phyloP scores from a whole-genome alignment of 2,113 vertebrate species.

The Psilopogon haemacephalus region DNA sequence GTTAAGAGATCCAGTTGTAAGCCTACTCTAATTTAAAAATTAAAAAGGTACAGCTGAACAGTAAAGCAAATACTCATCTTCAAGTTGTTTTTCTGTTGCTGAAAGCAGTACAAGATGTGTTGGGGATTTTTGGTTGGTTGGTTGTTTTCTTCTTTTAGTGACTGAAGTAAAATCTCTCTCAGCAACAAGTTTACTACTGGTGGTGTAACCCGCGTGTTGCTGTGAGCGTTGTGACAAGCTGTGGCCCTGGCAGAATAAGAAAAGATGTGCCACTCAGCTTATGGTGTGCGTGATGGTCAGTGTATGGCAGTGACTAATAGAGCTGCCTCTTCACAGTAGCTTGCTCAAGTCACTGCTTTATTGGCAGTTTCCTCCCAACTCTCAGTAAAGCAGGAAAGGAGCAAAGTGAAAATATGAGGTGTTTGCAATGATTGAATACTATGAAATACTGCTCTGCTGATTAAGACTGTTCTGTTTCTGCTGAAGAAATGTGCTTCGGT shows the following conservation, averaged over 20 bases:
- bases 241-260: background rate
- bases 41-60: background rate
- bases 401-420: background rate
- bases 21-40: background rate
- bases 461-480: background rate
- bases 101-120: background rate
- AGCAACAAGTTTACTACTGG: background rate
- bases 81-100: background rate
- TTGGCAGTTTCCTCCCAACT: background rate
- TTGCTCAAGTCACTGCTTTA: background rate
- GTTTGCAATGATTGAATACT: background rate
- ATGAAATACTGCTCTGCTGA: background rate
- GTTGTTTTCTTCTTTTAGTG: background rate
- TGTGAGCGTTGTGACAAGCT: too few species aligned
- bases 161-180: background rate
- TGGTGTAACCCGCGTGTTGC: background rate
- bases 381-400: background rate
- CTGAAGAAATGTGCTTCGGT: background rate
- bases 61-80: background rate
- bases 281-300: background rate
- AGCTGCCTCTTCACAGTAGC: background rate
- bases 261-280: fast-evolving
- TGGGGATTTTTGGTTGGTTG: too few species aligned
- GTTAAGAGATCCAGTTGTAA: background rate
- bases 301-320: fast-evolving